phyloP scores from a whole-genome alignment of 2,797 vertebrate species.

The Linurgus olivaceus region DNA sequence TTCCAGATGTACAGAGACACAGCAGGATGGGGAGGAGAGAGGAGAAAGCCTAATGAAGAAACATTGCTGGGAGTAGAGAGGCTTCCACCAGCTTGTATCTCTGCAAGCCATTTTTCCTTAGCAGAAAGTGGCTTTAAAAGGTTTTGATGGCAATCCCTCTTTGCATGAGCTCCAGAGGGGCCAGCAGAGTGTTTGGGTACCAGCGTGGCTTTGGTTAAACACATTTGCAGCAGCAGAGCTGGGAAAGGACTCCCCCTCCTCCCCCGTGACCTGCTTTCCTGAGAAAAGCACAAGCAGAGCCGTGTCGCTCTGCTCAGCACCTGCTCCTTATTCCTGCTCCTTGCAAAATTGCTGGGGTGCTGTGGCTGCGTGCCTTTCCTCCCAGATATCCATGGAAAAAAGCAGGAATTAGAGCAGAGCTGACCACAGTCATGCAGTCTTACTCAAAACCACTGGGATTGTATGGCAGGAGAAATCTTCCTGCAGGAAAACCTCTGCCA shows the following conservation, averaged over 20 bases:
- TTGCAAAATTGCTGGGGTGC: neutral
- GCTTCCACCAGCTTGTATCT: neutral
- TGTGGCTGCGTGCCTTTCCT: fast-evolving
- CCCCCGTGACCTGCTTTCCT: slow-evolving; percentile 53
- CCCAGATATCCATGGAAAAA: neutral
- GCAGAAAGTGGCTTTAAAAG: neutral
- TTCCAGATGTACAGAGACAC: neutral
- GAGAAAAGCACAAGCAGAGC: slow-evolving; percentile 10
- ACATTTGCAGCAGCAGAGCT: neutral
- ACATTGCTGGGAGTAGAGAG: neutral
- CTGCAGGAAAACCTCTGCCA: neutral
- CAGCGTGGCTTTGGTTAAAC: slow-evolving; percentile 1
- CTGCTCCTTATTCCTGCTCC: slow-evolving; percentile 4
- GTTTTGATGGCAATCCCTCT: neutral
- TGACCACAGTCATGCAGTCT: fast-evolving
- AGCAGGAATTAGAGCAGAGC: neutral
- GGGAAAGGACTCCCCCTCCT: slow-evolving; percentile 7
- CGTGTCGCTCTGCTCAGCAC: neutral
- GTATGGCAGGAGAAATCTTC: neutral
- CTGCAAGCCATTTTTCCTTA: neutral
- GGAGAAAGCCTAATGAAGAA: neutral
- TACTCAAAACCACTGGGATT: neutral
- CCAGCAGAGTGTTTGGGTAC: neutral
- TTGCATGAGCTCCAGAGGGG: neutral
- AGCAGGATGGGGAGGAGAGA: neutral